These are phyloP conservation scores for Podarcis siculus DNA, from an alignment of 2,797 vertebrate species.

Conservation along the genomic window DNA sequence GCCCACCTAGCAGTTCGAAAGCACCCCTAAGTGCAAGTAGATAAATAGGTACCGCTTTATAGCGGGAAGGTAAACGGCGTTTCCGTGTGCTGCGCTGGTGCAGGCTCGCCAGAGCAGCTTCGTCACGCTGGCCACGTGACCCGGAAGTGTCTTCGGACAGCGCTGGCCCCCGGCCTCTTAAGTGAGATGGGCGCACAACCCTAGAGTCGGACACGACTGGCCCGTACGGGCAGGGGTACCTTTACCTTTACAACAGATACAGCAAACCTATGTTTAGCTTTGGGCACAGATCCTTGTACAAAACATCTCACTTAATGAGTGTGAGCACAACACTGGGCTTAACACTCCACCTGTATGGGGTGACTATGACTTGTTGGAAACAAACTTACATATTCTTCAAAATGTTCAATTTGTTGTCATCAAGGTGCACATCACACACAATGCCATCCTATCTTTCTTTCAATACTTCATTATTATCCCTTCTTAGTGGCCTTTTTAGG, in stretches of 20 bases:
- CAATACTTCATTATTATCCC: neutral
- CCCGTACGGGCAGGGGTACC: no score
- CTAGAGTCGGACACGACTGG: no score
- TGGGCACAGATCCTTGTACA: neutral
- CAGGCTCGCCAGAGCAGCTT: no score
- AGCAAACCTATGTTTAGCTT: neutral
- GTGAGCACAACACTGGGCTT: neutral
- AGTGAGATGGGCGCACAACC: no score
- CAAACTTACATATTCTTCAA: neutral
- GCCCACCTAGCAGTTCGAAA: no score
- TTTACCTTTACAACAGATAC: fast-evolving
- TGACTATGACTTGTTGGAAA: neutral
- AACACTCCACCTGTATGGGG: neutral
- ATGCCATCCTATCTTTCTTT: neutral
- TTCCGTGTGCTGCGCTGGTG: no score
- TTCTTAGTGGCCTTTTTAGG: neutral
- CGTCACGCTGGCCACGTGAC: no score
- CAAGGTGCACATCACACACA: neutral
- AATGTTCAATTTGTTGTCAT: neutral
- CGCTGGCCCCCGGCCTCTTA: no score
- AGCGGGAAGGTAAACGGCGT: no score
- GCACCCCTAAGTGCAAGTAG: no score
- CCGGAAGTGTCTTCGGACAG: no score
- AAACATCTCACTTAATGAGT: neutral
- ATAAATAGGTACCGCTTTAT: no score